Conservation (phyloP, 1,140 invertebrate genomes). For the Platorchestia sp. region DNA sequence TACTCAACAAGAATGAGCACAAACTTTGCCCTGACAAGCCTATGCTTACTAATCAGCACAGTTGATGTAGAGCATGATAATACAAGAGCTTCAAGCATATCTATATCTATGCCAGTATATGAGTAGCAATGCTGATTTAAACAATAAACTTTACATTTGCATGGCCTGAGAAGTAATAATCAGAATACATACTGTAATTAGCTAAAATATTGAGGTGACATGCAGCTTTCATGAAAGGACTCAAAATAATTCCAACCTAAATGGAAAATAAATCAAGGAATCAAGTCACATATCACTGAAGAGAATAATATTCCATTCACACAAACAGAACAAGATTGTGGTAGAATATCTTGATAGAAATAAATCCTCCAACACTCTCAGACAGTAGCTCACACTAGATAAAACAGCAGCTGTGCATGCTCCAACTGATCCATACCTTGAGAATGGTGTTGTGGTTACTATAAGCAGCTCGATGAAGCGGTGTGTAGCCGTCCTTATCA, state of each 20-base stretch:
- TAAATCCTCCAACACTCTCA: background rate
- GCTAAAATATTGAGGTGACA: background rate
- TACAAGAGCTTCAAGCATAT: no score
- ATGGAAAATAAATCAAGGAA: background rate
- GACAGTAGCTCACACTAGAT: background rate
- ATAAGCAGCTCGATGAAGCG: conserved; percentile 74
- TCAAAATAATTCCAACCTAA: no score
- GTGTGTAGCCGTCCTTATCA: conserved; percentile 74
- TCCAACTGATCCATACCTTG: conserved; percentile 50
- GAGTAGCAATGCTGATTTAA: no score
- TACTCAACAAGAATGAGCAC: no score
- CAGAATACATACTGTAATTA: no score
- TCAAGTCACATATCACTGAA: background rate
- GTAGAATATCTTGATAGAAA: background rate
- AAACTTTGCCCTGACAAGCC: no score
- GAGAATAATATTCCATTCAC: background rate
- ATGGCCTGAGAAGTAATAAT: no score
- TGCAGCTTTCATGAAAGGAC: background rate
- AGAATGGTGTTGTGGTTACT: conserved; percentile 72
- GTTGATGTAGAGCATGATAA: no score
- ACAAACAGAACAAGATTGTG: background rate
- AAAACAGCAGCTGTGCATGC: background rate
- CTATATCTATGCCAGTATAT: no score
- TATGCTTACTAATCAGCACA: no score
- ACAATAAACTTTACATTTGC: no score